phyloP scores from a whole-genome alignment of 2,888 invertebrate genomes.

The Orchesella flavescens region DNA sequence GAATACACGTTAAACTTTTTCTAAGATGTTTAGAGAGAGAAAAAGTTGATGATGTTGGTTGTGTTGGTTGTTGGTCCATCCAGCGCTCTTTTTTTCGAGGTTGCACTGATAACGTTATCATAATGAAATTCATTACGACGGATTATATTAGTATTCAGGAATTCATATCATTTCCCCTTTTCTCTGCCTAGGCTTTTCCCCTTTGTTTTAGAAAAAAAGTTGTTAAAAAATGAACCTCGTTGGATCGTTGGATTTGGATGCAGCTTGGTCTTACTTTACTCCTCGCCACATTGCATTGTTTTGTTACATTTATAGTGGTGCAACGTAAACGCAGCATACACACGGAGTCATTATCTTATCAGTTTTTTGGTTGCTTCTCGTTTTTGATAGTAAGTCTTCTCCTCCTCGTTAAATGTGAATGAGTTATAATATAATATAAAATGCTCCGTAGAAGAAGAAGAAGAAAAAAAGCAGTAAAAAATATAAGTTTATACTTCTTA shows the following conservation, averaged over 20 bases:
- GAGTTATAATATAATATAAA: slow-evolving; percentile 20
- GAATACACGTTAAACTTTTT: neutral
- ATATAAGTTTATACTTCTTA: slow-evolving; percentile 20
- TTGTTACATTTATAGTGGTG: slow-evolving; percentile 12
- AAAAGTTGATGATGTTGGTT: slow-evolving; percentile 17
- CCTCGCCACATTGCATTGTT: neutral
- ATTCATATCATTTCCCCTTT: slow-evolving; percentile 61
- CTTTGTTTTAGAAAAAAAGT: neutral
- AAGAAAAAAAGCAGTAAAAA: neutral
- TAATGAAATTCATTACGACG: slow-evolving; percentile 65
- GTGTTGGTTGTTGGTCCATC: no score
- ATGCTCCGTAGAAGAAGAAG: slow-evolving; percentile 10
- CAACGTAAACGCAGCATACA: slow-evolving; percentile 1
- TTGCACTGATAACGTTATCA: slow-evolving; percentile 63
- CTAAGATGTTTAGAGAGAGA: neutral
- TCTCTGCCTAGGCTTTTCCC: slow-evolving; percentile 22
- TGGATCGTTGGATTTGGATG: no score
- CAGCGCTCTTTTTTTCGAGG: slow-evolving; percentile 31
- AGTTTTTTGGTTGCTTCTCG: slow-evolving; percentile 58
- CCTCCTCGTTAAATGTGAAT: slow-evolving; percentile 61
- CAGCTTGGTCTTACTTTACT: no score
- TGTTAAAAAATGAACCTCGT: neutral
- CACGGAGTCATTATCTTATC: slow-evolving; percentile 60
- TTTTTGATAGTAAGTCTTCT: slow-evolving; percentile 62
- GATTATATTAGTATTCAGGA: slow-evolving; percentile 65